Percentiles rank a stretch among this genome's conserved stretches.
Conservation (phyloP, 2,113 vertebrate genomes). For the Syngnathoides biaculeatus region DNA sequence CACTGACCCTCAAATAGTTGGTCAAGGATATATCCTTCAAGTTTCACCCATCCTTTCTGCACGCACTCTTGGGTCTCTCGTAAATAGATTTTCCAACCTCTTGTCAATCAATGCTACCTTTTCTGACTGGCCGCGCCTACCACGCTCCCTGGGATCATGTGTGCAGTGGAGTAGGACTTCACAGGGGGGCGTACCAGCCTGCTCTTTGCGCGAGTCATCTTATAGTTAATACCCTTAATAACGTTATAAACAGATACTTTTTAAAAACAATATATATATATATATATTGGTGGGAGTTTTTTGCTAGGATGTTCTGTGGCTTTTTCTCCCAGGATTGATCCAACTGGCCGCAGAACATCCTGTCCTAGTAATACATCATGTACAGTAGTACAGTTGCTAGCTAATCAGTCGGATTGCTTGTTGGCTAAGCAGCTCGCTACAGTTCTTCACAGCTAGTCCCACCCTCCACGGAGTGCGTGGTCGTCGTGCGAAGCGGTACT, state of each 20-base stretch:
- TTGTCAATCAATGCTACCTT: slow-evolving; percentile 41
- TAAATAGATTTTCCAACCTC: slow-evolving; percentile 2
- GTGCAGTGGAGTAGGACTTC: slow-evolving; percentile 36
- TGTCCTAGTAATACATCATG: neutral
- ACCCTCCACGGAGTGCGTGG: slow-evolving; percentile 58
- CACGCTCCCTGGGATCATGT: slow-evolving; percentile 41
- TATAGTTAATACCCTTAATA: neutral
- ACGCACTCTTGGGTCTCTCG: neutral
- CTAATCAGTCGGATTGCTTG: slow-evolving; percentile 38
- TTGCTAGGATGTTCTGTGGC: neutral
- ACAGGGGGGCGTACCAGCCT: slow-evolving; percentile 8
- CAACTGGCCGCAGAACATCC: neutral
- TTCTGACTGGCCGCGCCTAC: slow-evolving; percentile 1
- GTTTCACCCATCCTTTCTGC: slow-evolving; percentile 6
- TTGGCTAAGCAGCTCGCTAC: slow-evolving; percentile 39
- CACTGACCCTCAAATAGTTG: too few species aligned
- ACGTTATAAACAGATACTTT: neutral
- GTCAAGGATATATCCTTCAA: neutral
- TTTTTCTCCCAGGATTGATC: neutral
- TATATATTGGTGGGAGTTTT: neutral
- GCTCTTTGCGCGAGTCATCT: slow-evolving; percentile 3
- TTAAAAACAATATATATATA: too few species aligned
- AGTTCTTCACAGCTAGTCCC: slow-evolving; percentile 53
- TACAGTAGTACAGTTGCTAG: slow-evolving; percentile 35
- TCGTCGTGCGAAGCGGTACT: slow-evolving; percentile 47